Evolutionary conservation across 2,797 vertebrate species (phyloP).

Genomic region (Lemur catta): DNA sequence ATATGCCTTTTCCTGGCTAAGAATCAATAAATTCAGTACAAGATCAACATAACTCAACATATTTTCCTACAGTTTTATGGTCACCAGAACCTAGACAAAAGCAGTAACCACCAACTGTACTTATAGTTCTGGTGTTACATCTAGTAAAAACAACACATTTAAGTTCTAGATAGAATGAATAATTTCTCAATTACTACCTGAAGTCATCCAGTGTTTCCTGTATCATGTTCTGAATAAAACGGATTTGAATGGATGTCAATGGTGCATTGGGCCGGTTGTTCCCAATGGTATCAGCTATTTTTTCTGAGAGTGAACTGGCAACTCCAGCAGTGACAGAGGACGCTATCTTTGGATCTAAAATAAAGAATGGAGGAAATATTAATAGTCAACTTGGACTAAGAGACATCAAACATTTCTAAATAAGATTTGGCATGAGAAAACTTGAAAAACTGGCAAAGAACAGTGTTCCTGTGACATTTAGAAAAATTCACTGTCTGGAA

Average conservation of each 20-base stretch:
- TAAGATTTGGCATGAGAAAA: slow-evolving; percentile 47
- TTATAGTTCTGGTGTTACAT: not conserved
- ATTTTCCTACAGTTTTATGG: not conserved
- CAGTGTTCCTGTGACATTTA: slow-evolving; percentile 46
- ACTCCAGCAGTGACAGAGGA: slow-evolving; percentile 82
- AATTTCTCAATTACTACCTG: slow-evolving; percentile 85
- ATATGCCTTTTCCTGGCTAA: not conserved
- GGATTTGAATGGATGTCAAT: slow-evolving; percentile 93
- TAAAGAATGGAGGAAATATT: slow-evolving; percentile 48
- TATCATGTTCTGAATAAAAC: slow-evolving; percentile 98
- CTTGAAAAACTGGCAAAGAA: slow-evolving; percentile 44
- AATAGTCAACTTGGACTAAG: slow-evolving; percentile 22
- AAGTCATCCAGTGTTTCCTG: slow-evolving; percentile 96
- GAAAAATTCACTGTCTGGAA: slow-evolving; percentile 61
- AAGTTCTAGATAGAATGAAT: not conserved
- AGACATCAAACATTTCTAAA: slow-evolving; percentile 61
- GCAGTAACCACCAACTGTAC: not conserved
- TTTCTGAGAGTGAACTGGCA: slow-evolving; percentile 89
- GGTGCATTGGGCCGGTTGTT: slow-evolving; percentile 88
- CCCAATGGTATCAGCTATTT: slow-evolving; percentile 88
- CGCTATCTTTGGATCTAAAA: slow-evolving; percentile 82
- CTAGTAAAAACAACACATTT: not conserved
- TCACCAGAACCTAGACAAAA: not conserved
- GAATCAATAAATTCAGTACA: not conserved
- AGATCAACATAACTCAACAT: not conserved